These are phyloP conservation scores for Drosophila oshimai DNA, from an alignment of 1,140 invertebrate species.

Conservation along the genomic window DNA sequence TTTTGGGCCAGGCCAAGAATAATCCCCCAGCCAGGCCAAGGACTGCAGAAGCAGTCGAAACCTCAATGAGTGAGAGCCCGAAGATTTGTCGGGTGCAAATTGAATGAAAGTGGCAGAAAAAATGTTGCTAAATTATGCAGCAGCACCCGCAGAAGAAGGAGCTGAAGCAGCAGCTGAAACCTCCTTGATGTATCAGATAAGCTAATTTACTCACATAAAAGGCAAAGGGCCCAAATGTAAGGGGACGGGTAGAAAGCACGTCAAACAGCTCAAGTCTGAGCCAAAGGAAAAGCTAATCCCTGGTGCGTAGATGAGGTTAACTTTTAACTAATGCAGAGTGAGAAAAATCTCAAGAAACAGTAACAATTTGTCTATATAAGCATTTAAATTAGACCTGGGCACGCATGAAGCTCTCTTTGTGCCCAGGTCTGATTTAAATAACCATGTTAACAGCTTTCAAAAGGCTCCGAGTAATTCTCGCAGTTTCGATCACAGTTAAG, in stretches of 20 bases:
- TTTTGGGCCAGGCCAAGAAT: constrained; percentile 1
- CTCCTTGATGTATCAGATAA: constrained; percentile 71
- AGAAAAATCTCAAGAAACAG: no score
- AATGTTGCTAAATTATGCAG: constrained; percentile 80
- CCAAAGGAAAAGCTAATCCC: neutral
- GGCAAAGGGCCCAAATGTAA: constrained; percentile 16
- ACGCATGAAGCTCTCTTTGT: no score
- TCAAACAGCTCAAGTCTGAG: constrained; percentile 8
- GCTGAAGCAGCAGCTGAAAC: neutral
- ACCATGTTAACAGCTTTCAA: no score
- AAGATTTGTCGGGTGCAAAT: constrained; percentile 73
- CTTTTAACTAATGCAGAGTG: neutral
- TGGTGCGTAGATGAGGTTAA: neutral
- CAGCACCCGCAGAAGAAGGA: constrained; percentile 24
- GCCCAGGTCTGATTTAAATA: no score
- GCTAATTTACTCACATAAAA: constrained; percentile 75
- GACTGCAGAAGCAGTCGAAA: constrained; percentile 24
- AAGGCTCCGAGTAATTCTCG: neutral
- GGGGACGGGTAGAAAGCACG: neutral
- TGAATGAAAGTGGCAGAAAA: constrained; percentile 81
- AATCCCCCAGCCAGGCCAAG: constrained; percentile 12
- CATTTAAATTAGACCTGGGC: no score
- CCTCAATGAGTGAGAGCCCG: constrained; percentile 27
- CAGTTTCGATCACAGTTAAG: neutral
- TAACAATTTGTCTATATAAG: no score